Evolutionary conservation across 1,140 invertebrate genomes (phyloP).

Genomic region (Pseudomyrmex cubaensis): DNA sequence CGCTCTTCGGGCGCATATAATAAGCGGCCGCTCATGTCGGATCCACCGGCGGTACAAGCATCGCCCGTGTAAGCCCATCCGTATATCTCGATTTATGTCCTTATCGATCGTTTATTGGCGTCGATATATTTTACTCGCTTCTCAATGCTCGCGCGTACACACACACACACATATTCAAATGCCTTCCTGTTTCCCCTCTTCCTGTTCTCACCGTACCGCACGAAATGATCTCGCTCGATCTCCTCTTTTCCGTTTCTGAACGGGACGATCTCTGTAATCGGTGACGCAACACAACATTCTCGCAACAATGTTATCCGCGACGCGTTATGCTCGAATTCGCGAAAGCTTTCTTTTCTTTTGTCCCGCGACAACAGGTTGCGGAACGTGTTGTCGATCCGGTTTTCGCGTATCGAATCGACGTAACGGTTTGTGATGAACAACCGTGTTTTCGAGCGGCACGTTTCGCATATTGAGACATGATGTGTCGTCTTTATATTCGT

Average conservation of each 20-base stretch:
- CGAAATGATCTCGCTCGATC: neutral
- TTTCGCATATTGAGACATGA: neutral
- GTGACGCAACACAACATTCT: conserved; percentile 62
- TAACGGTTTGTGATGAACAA: neutral
- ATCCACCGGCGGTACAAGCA: conserved; percentile 80
- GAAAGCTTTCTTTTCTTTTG: conserved; percentile 29
- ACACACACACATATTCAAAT: conserved; percentile 47
- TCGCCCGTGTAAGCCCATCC: conserved; percentile 82
- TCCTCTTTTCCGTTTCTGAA: conserved; percentile 10
- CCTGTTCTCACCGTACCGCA: neutral
- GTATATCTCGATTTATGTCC: conserved; percentile 84
- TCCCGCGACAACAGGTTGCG: conserved; percentile 47
- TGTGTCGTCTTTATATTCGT: too few species aligned
- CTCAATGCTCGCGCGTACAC: conserved; percentile 62
- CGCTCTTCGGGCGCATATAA: conserved; percentile 79
- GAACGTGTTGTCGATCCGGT: neutral
- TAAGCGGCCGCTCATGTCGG: conserved; percentile 82
- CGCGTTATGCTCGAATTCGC: conserved; percentile 13
- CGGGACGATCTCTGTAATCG: conserved; percentile 60
- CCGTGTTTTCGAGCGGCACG: too few species aligned
- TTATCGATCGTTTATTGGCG: conserved; percentile 84
- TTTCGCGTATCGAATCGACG: neutral
- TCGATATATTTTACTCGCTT: conserved; percentile 78
- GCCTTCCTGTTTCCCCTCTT: conserved; percentile 4
- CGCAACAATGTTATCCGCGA: conserved; percentile 70